A percentile compares a stretch with the other conserved stretches of the same genome.
Conservation (phyloP, 2,113 vertebrate species). For the Leptodactylus fuscus region DNA sequence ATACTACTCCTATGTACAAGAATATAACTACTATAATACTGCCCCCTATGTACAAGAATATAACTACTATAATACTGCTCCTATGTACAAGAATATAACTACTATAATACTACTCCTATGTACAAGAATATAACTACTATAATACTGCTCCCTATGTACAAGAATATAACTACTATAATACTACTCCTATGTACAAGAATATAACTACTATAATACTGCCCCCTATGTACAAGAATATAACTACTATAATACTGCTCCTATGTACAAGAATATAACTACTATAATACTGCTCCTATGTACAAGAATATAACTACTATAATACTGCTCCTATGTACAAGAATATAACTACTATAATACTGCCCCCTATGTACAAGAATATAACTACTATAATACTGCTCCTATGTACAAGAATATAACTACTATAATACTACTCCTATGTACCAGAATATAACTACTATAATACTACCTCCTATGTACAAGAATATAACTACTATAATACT, state of each 20-base stretch:
- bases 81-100: too few species aligned
- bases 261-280: slow-evolving; percentile 14
- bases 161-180: slow-evolving; percentile 7
- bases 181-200: neutral
- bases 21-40: too few species aligned
- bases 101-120: too few species aligned
- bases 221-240: slow-evolving; percentile 7
- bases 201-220: slow-evolving; percentile 7
- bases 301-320: slow-evolving; percentile 16
- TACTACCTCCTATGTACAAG: too few species aligned
- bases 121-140: neutral
- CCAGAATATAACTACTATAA: slow-evolving; percentile 21
- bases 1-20: too few species aligned
- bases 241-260: neutral
- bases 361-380: too few species aligned
- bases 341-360: slow-evolving; percentile 15
- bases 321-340: slow-evolving; percentile 8
- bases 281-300: slow-evolving; percentile 11
- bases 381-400: too few species aligned
- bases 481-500: too few species aligned
- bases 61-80: too few species aligned
- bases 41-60: too few species aligned
- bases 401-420: neutral
- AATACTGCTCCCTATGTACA: neutral
- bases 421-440: neutral